Percentiles rank a stretch among this genome's conserved stretches.
phyloP scores from a whole-genome alignment of 2,113 vertebrate genomes.

The Speoplatyrhinus poulsoni region DNA sequence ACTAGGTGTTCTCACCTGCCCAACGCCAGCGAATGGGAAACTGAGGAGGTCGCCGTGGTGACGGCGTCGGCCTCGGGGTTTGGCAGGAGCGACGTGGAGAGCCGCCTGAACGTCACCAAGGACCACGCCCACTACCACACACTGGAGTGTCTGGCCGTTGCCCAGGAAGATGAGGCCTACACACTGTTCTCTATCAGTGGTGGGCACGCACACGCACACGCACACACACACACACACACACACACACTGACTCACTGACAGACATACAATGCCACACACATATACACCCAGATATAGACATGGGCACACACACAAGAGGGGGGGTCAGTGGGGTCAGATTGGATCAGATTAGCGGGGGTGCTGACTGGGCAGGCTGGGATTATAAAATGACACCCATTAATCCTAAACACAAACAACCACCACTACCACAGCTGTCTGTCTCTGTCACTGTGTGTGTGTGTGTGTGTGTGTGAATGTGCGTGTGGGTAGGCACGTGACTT shows the following conservation, averaged over 20 bases:
- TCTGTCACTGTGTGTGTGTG: background rate
- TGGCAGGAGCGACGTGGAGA: slow-evolving; percentile 87
- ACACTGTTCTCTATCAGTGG: slow-evolving; percentile 88
- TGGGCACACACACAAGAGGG: slow-evolving; percentile 6
- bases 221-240: slow-evolving; percentile 5
- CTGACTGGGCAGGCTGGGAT: slow-evolving; percentile 67
- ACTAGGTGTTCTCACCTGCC: slow-evolving; percentile 82
- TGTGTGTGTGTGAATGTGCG: background rate
- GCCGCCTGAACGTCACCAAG: slow-evolving; percentile 83
- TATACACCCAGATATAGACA: slow-evolving; percentile 16
- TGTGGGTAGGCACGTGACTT: background rate
- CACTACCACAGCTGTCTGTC: slow-evolving; percentile 57
- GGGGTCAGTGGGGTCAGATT: slow-evolving; percentile 59
- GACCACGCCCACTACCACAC: slow-evolving; percentile 81
- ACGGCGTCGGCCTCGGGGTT: slow-evolving; percentile 77
- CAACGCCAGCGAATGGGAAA: slow-evolving; percentile 76
- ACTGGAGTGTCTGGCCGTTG: slow-evolving; percentile 88
- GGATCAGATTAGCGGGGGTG: slow-evolving; percentile 65
- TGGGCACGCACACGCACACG: slow-evolving; percentile 43
- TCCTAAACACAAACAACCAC: slow-evolving; percentile 56
- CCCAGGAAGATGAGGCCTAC: slow-evolving; percentile 81
- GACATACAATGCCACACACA: background rate
- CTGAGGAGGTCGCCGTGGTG: slow-evolving; percentile 74
- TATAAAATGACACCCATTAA: slow-evolving; percentile 58
- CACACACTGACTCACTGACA: slow-evolving; percentile 8